Evolutionary conservation across 2,113 vertebrate species (phyloP).

Genomic region (Alaudala cheleensis): DNA sequence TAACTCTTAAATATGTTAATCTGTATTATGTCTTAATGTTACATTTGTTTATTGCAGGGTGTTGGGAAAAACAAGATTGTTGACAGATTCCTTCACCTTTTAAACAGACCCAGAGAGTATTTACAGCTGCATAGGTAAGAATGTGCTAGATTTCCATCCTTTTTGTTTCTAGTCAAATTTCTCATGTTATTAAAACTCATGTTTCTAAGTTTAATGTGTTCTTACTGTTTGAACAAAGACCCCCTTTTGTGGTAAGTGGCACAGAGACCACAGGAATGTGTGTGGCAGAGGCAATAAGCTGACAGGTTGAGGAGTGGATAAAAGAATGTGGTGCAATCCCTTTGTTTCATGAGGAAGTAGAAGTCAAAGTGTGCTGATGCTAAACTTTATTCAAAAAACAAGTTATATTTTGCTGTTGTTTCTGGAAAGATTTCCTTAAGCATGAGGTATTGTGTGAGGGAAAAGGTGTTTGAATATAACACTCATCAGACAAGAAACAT

Average conservation of each 20-base stretch:
- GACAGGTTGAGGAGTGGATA: not conserved
- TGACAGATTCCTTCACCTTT: slow-evolving; percentile 93
- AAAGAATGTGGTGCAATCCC: not conserved
- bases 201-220: not conserved
- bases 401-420: not conserved
- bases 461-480: not conserved
- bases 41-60: slow-evolving; percentile 77
- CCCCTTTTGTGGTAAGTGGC: not conserved
- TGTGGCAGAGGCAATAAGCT: not conserved
- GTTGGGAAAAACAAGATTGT: slow-evolving; percentile 98
- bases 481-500: not conserved
- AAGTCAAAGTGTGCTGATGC: not conserved
- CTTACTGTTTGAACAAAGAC: not conserved
- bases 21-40: not conserved
- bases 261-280: not conserved
- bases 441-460: not conserved
- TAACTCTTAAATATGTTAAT: not conserved
- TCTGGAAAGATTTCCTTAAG: not conserved
- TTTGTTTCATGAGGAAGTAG: not conserved
- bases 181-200: not conserved
- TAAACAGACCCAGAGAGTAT: slow-evolving; percentile 96
- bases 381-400: not conserved
- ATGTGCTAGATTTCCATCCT: not conserved
- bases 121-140: slow-evolving; percentile 94
- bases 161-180: not conserved